Evolutionary conservation across 2,113 vertebrate genomes (phyloP).

Genomic region (Laticauda colubrina): DNA sequence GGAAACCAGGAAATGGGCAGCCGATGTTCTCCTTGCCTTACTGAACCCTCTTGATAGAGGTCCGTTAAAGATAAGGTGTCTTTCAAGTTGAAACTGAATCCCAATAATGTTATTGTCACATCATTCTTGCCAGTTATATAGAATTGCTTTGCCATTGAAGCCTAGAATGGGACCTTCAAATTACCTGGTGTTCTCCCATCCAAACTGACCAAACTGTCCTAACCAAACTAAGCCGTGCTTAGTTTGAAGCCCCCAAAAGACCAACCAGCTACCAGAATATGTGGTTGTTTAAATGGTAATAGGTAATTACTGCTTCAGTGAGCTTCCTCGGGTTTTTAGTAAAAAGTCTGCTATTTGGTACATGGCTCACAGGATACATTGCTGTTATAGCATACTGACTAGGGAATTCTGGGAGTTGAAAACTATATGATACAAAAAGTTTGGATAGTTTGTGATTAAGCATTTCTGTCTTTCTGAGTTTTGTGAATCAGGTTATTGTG

Average conservation of each 20-base stretch:
- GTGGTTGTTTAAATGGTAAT: not conserved
- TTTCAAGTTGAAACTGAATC: not conserved
- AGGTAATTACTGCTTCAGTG: not conserved
- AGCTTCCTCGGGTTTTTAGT: not conserved
- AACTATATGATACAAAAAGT: not conserved
- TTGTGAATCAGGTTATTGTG: not conserved
- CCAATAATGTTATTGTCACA: not conserved
- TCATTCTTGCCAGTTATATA: not conserved
- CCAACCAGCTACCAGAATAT: not conserved
- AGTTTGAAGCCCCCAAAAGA: not conserved
- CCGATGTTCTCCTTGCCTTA: conserved; percentile 1
- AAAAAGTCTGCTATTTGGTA: not conserved
- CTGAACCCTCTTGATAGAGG: not conserved
- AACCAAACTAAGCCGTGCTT: not conserved
- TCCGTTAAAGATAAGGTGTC: not conserved
- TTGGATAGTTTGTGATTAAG: not conserved
- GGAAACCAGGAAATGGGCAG: conserved; percentile 21
- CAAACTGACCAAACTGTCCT: too few species aligned
- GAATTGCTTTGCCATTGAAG: not conserved
- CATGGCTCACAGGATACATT: not conserved
- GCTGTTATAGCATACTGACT: not conserved
- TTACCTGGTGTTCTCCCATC: not conserved
- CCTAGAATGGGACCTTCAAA: not conserved
- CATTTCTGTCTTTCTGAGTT: not conserved
- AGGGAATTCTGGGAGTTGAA: not conserved